Evolutionary conservation across 37 sponge, comb jelly and placozoan genomes (phyloP), one percentile per base, ranked within the genome.

Genomic region (Trichoplax adhaerens): DNA sequence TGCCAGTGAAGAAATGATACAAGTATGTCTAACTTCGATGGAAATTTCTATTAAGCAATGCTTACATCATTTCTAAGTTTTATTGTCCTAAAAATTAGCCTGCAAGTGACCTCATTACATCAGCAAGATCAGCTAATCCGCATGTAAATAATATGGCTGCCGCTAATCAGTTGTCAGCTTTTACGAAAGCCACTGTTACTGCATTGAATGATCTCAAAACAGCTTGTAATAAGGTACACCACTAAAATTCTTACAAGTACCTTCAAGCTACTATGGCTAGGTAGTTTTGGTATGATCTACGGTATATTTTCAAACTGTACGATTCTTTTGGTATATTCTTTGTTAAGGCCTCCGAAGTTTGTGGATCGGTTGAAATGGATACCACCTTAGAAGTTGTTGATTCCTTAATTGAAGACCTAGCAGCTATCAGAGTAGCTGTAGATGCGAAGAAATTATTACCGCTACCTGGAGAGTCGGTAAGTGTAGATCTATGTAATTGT

Each of bases 101-200:
- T 12, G 62, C 10, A 8, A 8, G 12, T 60, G 10, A 12, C 62
- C 62, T 60, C 12, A 60, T 98, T 29, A 87, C 93, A 10, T 90
- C 99, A 3, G 83, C 99, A 8, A 98, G 92, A 75, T 86, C 93
- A 55, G 90, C 99, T 5, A 90, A 92, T 1, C 99, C 99, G 51
- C 90, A 91, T 3, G 87, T 98, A 2, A 84, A 86, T 0, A 93
- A 98, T 72, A 89, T 86, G 54, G 87, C 99, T 1, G 89, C 99
- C 72, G 99, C 93, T 48, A 81, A 93, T 8, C 93, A 92, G 71
- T 77, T 98, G 63, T 85, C 89, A 4, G 89, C 92, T 82, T 92
- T 93, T 83, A 86, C 94, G 65, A 98, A 98, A 73, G 79, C 86
- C 7, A 86, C 93, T 55, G 99, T 88, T 12, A 12, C 71, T 3